A percentile compares a stretch with the other conserved stretches of the same genome.
Conservation (phyloP, 2,797 vertebrate genomes). For the Acanthis flammea region DNA sequence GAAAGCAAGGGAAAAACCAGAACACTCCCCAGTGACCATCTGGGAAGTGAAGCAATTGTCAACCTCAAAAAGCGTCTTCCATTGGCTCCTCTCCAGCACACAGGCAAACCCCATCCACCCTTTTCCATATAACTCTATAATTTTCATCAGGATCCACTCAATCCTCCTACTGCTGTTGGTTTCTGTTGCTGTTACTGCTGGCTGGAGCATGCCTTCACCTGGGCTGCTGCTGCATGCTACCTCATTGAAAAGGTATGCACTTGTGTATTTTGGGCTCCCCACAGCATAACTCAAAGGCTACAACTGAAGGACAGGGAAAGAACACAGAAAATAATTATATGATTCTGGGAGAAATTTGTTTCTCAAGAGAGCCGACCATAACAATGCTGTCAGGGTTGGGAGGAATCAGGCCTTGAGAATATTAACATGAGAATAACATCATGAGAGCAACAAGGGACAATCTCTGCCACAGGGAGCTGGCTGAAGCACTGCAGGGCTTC, state of each 20-base stretch:
- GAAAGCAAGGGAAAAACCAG: not conserved
- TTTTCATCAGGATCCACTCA: not conserved
- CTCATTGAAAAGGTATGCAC: not conserved
- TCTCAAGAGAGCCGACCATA: not conserved
- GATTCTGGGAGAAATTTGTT: not conserved
- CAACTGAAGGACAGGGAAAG: not conserved
- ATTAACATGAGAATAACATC: not conserved
- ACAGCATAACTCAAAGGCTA: not conserved
- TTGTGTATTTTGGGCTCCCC: not conserved
- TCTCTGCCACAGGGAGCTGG: not conserved
- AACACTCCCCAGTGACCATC: not conserved
- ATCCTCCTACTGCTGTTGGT: fast-evolving
- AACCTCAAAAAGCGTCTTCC: not conserved
- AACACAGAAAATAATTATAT: not conserved
- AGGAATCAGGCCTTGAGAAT: not conserved
- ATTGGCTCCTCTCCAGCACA: not conserved
- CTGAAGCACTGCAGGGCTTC: not conserved
- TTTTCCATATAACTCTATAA: not conserved
- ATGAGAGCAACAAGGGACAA: not conserved
- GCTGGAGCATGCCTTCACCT: not conserved
- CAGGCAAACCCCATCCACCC: not conserved
- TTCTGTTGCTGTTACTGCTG: not conserved
- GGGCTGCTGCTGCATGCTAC: not conserved
- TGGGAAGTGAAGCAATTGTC: not conserved
- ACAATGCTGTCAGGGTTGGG: not conserved